These are phyloP conservation scores for Puma concolor DNA, from an alignment of 2,113 vertebrate genomes.

Conservation along the genomic window DNA sequence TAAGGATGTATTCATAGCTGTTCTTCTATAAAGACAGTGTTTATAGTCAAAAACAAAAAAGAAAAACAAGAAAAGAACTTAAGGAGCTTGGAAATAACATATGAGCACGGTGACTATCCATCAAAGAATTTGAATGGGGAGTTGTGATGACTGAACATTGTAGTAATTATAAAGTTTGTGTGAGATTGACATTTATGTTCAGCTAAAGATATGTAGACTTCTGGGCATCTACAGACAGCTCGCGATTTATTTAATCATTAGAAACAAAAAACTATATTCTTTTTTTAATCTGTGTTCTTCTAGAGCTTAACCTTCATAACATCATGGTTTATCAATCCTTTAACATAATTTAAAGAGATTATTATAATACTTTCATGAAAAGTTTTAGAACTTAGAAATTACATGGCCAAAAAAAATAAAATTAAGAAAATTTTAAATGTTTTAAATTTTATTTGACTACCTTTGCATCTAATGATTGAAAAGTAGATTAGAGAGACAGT, in stretches of 20 bases:
- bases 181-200: neutral
- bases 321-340: neutral
- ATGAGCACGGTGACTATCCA: neutral
- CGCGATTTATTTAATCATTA: neutral
- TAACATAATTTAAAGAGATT: neutral
- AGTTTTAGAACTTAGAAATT: neutral
- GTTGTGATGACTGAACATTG: neutral
- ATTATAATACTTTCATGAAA: neutral
- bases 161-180: neutral
- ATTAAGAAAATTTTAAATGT: neutral
- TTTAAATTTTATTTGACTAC: neutral
- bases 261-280: neutral
- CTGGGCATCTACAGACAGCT: neutral
- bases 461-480: neutral
- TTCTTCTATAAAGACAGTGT: neutral
- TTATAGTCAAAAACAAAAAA: neutral
- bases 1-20: neutral
- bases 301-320: neutral
- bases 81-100: neutral
- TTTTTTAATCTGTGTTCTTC: neutral
- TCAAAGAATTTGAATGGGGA: neutral
- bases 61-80: neutral
- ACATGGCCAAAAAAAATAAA: neutral
- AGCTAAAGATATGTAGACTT: neutral
- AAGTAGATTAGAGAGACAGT: neutral